Conservation (phyloP, 2,797 vertebrate species). For the Adelosebastes latens region DNA sequence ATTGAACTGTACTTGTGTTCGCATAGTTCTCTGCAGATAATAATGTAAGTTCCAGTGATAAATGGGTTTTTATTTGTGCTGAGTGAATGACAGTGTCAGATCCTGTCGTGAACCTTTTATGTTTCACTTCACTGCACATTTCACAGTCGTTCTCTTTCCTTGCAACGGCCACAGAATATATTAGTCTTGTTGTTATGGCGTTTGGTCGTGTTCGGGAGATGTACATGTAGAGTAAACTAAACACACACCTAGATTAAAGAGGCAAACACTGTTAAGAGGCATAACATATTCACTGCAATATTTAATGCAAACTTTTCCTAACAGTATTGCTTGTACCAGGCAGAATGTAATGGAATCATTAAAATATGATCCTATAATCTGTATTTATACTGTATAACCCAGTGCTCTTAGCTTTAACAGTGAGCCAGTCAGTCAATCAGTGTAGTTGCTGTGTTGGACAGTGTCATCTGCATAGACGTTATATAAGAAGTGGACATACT, state of each 20-base stretch:
- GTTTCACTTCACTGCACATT: slow-evolving; percentile 79
- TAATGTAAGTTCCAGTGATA: slow-evolving; percentile 30
- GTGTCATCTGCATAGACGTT: too few species aligned
- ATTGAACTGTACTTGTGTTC: neutral
- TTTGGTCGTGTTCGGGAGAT: slow-evolving; percentile 49
- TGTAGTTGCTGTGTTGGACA: too few species aligned
- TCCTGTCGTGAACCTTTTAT: slow-evolving; percentile 72
- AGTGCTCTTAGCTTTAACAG: too few species aligned
- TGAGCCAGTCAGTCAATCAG: too few species aligned
- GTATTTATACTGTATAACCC: neutral
- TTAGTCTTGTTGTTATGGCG: slow-evolving; percentile 61
- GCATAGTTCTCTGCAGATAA: neutral
- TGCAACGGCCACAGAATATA: slow-evolving; percentile 63
- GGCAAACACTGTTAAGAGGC: neutral
- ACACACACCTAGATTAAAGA: slow-evolving; percentile 1
- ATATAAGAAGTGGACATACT: too few species aligned
- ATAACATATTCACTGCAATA: neutral
- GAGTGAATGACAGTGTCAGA: slow-evolving; percentile 79
- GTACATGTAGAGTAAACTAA: slow-evolving; percentile 41
- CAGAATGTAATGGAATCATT: neutral
- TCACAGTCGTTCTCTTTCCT: slow-evolving; percentile 63
- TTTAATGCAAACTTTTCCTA: slow-evolving; percentile 25
- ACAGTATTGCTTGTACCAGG: neutral
- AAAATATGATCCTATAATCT: neutral
- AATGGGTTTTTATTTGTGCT: slow-evolving; percentile 63